Conservation (phyloP, 2,113 vertebrate genomes). For the Petrocephalus microphthalmus region DNA sequence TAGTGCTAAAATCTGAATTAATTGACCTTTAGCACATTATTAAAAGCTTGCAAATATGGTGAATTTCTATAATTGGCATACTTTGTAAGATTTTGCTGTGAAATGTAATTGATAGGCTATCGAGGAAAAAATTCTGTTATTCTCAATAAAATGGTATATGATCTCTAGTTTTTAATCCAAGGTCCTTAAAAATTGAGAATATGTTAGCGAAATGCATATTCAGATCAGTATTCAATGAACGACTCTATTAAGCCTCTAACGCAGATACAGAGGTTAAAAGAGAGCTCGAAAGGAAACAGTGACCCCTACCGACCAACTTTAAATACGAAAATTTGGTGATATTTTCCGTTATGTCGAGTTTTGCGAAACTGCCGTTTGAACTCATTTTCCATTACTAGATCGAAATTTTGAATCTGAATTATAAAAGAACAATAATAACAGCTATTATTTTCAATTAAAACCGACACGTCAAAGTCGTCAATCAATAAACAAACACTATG, state of each 20-base stretch:
- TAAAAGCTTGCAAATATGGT: no score
- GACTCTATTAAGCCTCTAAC: not conserved
- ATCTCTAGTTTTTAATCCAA: not conserved
- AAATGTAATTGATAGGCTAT: not conserved
- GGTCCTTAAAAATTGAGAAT: no score
- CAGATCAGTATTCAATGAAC: not conserved
- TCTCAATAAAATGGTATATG: not conserved
- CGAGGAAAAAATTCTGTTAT: not conserved
- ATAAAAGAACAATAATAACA: not conserved
- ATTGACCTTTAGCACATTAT: no score
- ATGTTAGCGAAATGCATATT: not conserved
- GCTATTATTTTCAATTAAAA: not conserved
- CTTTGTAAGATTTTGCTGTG: not conserved
- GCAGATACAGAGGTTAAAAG: not conserved
- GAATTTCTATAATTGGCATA: no score
- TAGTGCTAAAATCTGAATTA: no score
- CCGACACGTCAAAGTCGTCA: not conserved
- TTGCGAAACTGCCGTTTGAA: not conserved
- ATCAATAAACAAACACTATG: not conserved
- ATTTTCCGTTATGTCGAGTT: not conserved
- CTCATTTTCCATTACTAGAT: not conserved
- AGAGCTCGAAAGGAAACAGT: not conserved
- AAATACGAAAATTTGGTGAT: not conserved
- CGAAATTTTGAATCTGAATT: not conserved
- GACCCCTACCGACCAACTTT: not conserved